A percentile compares a stretch with the other conserved stretches of the same genome.
Evolutionary conservation across 2,113 vertebrate genomes (phyloP).

Genomic region (Peromyscus polionotus): DNA sequence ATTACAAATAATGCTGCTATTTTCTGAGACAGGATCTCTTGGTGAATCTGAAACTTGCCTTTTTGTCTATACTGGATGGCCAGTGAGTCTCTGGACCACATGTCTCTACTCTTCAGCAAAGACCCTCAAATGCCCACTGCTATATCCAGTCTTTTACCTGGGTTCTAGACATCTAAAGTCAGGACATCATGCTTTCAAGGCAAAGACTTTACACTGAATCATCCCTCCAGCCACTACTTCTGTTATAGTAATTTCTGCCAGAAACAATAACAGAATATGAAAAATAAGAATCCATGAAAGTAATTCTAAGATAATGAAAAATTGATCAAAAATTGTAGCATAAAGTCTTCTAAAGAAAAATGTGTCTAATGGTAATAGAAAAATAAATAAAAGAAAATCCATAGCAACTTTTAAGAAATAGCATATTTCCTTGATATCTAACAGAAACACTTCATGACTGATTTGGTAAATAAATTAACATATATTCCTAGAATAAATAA

Average conservation of each 20-base stretch:
- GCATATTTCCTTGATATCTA: neutral
- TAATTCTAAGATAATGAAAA: constrained; percentile 26
- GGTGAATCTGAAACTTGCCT: neutral
- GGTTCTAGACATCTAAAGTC: neutral
- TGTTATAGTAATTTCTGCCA: neutral
- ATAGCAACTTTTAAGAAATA: neutral
- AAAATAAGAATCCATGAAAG: constrained; percentile 17
- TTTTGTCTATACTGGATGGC: neutral
- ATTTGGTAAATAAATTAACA: neutral
- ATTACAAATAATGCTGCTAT: too few species aligned
- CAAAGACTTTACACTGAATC: too few species aligned
- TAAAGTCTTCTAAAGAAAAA: constrained; percentile 25
- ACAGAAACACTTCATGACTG: neutral
- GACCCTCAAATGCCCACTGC: too few species aligned
- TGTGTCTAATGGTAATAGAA: neutral
- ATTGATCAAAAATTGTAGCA: constrained; percentile 22
- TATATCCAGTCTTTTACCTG: too few species aligned
- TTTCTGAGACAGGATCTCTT: neutral
- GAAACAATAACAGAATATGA: constrained; percentile 18
- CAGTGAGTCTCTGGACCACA: neutral
- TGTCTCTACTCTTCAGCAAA: neutral
- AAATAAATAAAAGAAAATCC: constrained; percentile 33
- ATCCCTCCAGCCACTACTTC: neutral
- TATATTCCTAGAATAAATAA: constrained; percentile 29
- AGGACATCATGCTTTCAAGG: neutral